Base-by-base conservation (phyloP, 2,888 invertebrate genomes). In the Anodontia alba region DNA sequence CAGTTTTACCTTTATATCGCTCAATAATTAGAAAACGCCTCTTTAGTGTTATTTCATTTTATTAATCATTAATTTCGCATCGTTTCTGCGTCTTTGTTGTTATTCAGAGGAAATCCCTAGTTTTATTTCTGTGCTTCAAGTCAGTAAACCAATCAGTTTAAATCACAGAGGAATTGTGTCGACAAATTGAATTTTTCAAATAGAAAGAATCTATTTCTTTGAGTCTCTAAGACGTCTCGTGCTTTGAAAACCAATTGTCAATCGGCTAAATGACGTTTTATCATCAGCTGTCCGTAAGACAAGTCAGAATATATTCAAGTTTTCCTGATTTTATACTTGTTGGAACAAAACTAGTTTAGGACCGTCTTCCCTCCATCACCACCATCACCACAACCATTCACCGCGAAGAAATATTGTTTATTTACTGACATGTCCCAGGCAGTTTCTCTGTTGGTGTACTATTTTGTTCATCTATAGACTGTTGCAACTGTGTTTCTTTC, bases 141-240 rank as follows among this genome's bases (percentile, higher is more conserved):
- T 62, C 33, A 62, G 62, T 7, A 33, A 62, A 29, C 62, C 62
- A 62, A 62, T 62, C 62, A 62, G 62, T 62, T 62, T 62, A 62
- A 62, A 62, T 62, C 62, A 62, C 62, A 62, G 5, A 62, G 62
- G 62, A 62, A 62, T 62, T 12, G 62, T 62, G 62, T 62, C 62
- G n/a, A 62, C 62, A 62, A 62, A 62, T 62, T 62, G 62, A 62
- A 62, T 62, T 62, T 62, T 62, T 62, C 62, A 62, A 62, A 62
- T 62, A 29, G 62, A 62, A 62, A 62, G 62, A 62, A 62, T 62
- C 62, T 62, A 62, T 62, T 62, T 33, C 62, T 62, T 33, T 31
- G n/a, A 31, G 23, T 62, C 62, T 62, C 62, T 2, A 17, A 62
- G 62, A 29, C 62, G 62, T 62, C 62, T 62, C 62, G 62, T 62